Base-by-base conservation (phyloP, 2,888 invertebrate species). In the Rotaria sp. region DNA sequence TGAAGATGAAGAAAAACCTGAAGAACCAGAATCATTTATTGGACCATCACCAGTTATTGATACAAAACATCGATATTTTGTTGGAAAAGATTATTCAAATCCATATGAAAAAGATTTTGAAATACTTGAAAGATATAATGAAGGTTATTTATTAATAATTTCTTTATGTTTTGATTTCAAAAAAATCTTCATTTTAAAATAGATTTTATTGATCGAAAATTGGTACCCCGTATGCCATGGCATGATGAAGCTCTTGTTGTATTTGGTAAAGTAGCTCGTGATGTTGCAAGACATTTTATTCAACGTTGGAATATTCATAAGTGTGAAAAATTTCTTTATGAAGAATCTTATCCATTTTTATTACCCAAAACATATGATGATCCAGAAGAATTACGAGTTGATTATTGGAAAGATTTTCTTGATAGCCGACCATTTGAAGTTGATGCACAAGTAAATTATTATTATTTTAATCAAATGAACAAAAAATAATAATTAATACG, bases 181-280 rank as follows among this genome's bases (percentile, higher is more conserved):
- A 4, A n/a, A 18, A 26, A 96, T 91, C 94, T 94, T 87, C 94
- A 95, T 91, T 93, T 97, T 87, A 95, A 96, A 92, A 93, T 93
- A 89, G 93, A 86, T 57, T 84, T 50, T 75, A 85, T 85, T 50
- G 85, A 85, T 84, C 41, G 97, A 75, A 93, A 93, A 85, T 94
- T 94, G 75, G 96, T 95, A 5, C 96, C 96, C 0, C 93, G 97
- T 88, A 97, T 97, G 97, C 97, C 97, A 4, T 97, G 97, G 97
- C 97, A 97, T 90, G 97, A 97, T 92, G 93, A 97, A 85, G 96
- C 95, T 4, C 93, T 94, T n/a, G 93, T 95, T 90, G 94, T 97
- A 0, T 94, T 94, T 89, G 96, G 95, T 0, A 93, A 94, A 7
- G 93, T 95, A 0, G 97, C 96, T 0, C 91, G 96, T 86, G 97